Percentiles rank a stretch among this genome's conserved stretches.
Conservation (phyloP, 1,140 invertebrate species). For the Drosophila rhopaloa region DNA sequence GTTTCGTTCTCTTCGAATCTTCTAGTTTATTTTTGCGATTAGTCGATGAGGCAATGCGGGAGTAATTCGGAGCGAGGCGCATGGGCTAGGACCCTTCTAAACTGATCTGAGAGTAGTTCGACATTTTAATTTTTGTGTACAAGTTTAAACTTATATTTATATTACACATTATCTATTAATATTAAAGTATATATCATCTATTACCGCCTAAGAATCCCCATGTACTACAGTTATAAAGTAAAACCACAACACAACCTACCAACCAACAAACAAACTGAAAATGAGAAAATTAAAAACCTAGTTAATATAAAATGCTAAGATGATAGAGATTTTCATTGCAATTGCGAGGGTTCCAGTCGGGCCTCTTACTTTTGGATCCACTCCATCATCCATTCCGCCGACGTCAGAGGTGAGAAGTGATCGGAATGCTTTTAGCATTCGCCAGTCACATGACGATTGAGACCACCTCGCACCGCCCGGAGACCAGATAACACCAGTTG, state of each 20-base stretch:
- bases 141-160: slow-evolving; percentile 80
- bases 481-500: slow-evolving; percentile 35
- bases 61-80: slow-evolving; percentile 7
- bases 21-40: slow-evolving; percentile 8
- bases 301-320: slow-evolving; percentile 63
- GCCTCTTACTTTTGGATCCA: background rate
- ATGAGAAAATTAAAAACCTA: slow-evolving; percentile 78
- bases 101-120: slow-evolving; percentile 54
- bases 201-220: slow-evolving; percentile 60
- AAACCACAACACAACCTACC: slow-evolving; percentile 61
- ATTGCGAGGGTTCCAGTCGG: background rate
- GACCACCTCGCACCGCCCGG: slow-evolving; percentile 4
- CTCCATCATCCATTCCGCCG: slow-evolving; percentile 5
- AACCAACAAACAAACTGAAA: slow-evolving; percentile 72
- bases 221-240: slow-evolving; percentile 78
- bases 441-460: slow-evolving; percentile 13
- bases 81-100: slow-evolving; percentile 11
- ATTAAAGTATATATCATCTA: slow-evolving; percentile 77
- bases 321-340: slow-evolving; percentile 11
- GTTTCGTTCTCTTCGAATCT: slow-evolving; percentile 18
- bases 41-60: slow-evolving; percentile 7
- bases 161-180: slow-evolving; percentile 60
- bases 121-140: slow-evolving; percentile 75
- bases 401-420: slow-evolving; percentile 53
- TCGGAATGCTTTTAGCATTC: slow-evolving; percentile 67